Conservation (phyloP, 1,140 invertebrate genomes). For the Heliconius eleuchia region DNA sequence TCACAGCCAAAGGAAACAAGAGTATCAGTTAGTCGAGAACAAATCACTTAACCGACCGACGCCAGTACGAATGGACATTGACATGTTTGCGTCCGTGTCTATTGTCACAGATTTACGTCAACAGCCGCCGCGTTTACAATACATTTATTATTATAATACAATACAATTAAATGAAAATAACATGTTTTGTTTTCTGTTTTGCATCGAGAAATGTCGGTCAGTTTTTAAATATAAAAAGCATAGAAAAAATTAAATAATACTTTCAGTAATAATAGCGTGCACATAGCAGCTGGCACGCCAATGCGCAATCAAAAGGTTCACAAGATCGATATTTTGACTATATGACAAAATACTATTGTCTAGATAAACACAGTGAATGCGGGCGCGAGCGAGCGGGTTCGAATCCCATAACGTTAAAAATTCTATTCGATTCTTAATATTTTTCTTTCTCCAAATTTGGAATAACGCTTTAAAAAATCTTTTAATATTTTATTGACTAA, state of each 20-base stretch:
- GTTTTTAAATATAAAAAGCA: not conserved
- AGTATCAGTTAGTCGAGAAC: not conserved
- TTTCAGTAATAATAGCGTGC: not conserved
- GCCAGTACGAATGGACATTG: not conserved
- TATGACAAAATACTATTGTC: too few species aligned
- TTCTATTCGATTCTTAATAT: too few species aligned
- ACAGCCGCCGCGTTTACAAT: not conserved
- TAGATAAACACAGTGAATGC: too few species aligned
- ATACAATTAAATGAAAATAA: not conserved
- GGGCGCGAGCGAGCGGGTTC: too few species aligned
- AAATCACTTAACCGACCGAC: not conserved
- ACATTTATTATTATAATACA: not conserved
- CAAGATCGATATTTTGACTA: not conserved
- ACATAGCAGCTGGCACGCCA: not conserved
- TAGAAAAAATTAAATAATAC: not conserved
- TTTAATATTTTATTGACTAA: too few species aligned
- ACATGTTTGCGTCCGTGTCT: conserved; percentile 9
- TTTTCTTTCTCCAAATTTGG: too few species aligned
- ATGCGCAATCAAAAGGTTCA: not conserved
- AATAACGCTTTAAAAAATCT: too few species aligned
- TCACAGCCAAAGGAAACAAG: not conserved
- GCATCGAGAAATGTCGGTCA: not conserved
- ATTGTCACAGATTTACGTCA: conserved; percentile 20
- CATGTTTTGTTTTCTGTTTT: not conserved
- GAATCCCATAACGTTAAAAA: too few species aligned